These are phyloP conservation scores for Oreotrochilus melanogaster DNA, from an alignment of 2,113 vertebrate species.

Conservation along the genomic window DNA sequence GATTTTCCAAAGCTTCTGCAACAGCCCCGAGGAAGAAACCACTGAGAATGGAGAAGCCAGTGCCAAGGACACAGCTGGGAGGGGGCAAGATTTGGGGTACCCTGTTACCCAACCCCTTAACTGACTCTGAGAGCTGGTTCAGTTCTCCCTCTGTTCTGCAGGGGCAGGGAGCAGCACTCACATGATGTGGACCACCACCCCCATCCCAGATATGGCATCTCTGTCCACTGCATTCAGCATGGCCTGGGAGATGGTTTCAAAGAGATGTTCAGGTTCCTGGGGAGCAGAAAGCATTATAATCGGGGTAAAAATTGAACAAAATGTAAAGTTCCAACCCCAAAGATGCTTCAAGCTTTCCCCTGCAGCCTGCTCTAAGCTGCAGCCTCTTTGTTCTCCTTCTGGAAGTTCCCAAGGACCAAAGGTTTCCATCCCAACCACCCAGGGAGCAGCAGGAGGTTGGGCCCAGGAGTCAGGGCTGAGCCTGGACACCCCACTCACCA, in stretches of 20 bases:
- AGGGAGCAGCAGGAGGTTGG: background rate
- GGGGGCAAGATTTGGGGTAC: background rate
- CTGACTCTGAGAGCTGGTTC: background rate
- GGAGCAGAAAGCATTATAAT: background rate
- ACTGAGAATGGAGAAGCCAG: background rate
- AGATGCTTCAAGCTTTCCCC: background rate
- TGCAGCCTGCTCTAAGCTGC: too few relatives aligned
- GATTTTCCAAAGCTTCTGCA: background rate
- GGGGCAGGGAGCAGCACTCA: slow-evolving; percentile 78
- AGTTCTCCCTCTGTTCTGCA: background rate
- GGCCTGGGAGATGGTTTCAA: slow-evolving; percentile 97
- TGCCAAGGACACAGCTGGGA: background rate
- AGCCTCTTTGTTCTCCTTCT: fast-evolving
- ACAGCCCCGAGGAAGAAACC: background rate
- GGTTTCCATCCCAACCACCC: fast-evolving
- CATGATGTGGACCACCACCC: slow-evolving; percentile 93
- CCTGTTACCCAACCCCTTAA: background rate
- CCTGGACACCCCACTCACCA: slow-evolving; percentile 82
- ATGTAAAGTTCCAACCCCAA: background rate
- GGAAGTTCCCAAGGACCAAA: background rate
- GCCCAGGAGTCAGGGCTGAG: background rate
- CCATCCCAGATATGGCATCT: slow-evolving; percentile 95
- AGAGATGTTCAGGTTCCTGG: slow-evolving; percentile 93
- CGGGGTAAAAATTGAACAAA: background rate
- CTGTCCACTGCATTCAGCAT: slow-evolving; percentile 96